Evolutionary conservation across 1,140 invertebrate species (phyloP).

Genomic region (Halesus radiatus): DNA sequence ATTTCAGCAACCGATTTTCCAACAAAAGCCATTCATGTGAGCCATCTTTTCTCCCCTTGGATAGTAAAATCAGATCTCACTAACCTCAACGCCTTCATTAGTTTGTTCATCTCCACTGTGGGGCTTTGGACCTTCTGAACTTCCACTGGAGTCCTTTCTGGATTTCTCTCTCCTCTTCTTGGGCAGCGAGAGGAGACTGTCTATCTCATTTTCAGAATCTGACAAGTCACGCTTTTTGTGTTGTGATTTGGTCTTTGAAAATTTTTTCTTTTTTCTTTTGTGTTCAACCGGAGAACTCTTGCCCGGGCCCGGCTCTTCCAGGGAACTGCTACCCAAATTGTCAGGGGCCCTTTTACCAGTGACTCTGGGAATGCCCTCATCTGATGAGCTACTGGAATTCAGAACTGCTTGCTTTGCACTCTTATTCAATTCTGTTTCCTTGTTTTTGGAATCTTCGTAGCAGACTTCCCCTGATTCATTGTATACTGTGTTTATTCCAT

Average conservation of each 20-base stretch:
- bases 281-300: no score
- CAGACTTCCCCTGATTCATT: constrained; percentile 12
- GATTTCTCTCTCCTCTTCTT: constrained; percentile 10
- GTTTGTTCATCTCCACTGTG: background rate
- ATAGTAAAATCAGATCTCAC: constrained; percentile 17
- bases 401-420: constrained; percentile 25
- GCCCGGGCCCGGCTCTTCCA: no score
- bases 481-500: constrained; percentile 36
- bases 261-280: constrained; percentile 34
- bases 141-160: background rate
- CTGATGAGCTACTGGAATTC: constrained; percentile 34
- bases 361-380: background rate
- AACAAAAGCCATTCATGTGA: constrained; percentile 3
- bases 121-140: background rate
- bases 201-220: constrained; percentile 37
- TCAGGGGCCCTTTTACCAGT: no score
- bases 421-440: constrained; percentile 34
- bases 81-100: constrained; percentile 30
- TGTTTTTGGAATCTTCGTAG: constrained; percentile 11
- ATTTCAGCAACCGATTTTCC: no score
- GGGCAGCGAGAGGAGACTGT: constrained; percentile 8
- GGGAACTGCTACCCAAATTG: no score
- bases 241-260: constrained; percentile 13
- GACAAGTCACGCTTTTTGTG: constrained; percentile 8
- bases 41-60: constrained; percentile 5